A percentile compares a stretch with the other conserved stretches of the same genome.
These are phyloP conservation scores for Bovichtus diacanthus DNA, from an alignment of 2,797 vertebrate species.

Conservation along the genomic window DNA sequence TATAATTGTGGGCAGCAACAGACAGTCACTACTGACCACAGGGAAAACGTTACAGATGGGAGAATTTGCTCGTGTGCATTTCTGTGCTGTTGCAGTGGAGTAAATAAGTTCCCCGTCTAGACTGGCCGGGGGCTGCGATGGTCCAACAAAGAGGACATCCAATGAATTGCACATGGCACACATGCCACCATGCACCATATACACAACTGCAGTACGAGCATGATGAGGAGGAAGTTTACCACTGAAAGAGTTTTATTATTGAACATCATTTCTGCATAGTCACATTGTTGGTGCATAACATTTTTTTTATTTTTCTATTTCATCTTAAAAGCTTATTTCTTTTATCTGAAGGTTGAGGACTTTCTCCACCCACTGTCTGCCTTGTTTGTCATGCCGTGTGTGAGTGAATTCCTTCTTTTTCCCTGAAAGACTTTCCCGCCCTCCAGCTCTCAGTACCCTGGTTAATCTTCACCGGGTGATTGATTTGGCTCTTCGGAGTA, in stretches of 20 bases:
- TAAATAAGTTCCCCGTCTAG: conserved; percentile 38
- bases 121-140: conserved; percentile 17
- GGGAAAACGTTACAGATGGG: conserved; percentile 28
- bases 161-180: conserved; percentile 45
- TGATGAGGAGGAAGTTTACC: conserved; percentile 4
- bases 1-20: conserved; percentile 22
- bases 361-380: conserved; percentile 34
- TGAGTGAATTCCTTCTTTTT: conserved; percentile 52
- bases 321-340: background rate
- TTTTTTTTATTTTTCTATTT: no score
- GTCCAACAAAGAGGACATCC: conserved; percentile 22
- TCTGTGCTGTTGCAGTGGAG: conserved; percentile 16
- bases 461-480: conserved; percentile 75
- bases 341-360: conserved; percentile 17
- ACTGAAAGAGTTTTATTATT: background rate
- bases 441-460: conserved; percentile 47
- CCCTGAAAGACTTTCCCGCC: conserved; percentile 59
- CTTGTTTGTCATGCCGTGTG: conserved; percentile 39
- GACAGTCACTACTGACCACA: conserved; percentile 41
- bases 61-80: conserved; percentile 24
- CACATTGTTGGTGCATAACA: background rate
- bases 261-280: conserved; percentile 8
- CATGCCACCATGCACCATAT: background rate
- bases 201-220: conserved; percentile 4
- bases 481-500: conserved; percentile 67